These are phyloP conservation scores for Cryptocheilus praepositus DNA, from an alignment of 2,888 invertebrate genomes.

Conservation along the genomic window DNA sequence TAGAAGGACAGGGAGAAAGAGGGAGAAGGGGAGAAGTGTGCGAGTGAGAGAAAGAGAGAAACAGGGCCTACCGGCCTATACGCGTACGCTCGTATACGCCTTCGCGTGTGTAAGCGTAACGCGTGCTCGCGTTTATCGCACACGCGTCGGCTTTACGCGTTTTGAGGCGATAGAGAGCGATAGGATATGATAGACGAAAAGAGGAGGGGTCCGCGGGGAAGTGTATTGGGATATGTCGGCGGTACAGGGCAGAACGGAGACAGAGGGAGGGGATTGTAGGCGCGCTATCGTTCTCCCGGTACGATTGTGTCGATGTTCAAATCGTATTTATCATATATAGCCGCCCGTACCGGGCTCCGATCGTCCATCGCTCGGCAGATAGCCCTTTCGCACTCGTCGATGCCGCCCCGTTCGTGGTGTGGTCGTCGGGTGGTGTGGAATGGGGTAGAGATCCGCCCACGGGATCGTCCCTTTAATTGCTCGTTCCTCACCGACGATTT, in stretches of 20 bases:
- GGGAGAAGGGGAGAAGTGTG: slow-evolving; percentile 8
- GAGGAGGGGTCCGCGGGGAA: slow-evolving; percentile 1
- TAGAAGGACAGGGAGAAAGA: slow-evolving; percentile 10
- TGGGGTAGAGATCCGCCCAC: slow-evolving; percentile 23
- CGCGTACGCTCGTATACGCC: slow-evolving; percentile 16
- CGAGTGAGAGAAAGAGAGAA: no score
- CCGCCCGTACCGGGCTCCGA: slow-evolving; percentile 39
- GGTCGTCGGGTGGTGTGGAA: neutral
- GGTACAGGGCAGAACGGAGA: neutral
- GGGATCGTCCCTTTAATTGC: slow-evolving; percentile 56
- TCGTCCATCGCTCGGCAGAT: slow-evolving; percentile 42
- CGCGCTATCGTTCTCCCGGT: slow-evolving; percentile 48
- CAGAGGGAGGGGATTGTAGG: slow-evolving; percentile 11
- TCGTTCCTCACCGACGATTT: slow-evolving; percentile 53
- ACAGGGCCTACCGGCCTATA: neutral
- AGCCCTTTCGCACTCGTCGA: slow-evolving; percentile 21
- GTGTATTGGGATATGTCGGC: neutral
- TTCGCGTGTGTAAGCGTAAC: neutral
- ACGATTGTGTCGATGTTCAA: slow-evolving; percentile 54
- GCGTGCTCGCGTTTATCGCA: slow-evolving; percentile 34
- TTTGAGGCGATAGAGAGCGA: slow-evolving; percentile 47
- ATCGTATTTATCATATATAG: slow-evolving; percentile 61
- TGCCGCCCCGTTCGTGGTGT: neutral
- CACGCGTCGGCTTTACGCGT: slow-evolving; percentile 38
- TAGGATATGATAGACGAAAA: neutral